phyloP scores from a whole-genome alignment of 2,797 vertebrate species.

The Rhabdophis nuchalis region DNA sequence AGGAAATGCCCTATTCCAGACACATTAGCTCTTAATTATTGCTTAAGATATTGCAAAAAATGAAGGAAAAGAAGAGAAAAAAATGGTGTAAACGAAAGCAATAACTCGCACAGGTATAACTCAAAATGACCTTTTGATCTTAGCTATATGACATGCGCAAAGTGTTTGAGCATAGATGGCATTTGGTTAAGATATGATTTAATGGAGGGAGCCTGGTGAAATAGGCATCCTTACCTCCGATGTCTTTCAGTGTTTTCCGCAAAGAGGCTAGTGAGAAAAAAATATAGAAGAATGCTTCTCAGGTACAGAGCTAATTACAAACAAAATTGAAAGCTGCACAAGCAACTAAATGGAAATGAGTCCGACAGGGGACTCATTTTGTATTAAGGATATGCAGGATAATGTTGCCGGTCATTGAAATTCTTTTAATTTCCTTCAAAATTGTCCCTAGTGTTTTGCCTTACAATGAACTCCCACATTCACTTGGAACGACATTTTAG shows the following conservation, averaged over 20 bases:
- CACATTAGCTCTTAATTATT: constrained; percentile 17
- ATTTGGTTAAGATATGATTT: background rate
- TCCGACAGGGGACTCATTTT: background rate
- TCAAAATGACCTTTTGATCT: background rate
- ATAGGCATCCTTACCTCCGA: background rate
- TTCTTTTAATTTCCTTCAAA: background rate
- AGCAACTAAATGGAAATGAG: background rate
- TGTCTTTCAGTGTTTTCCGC: background rate
- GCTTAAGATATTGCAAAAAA: background rate
- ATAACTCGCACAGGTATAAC: constrained; percentile 1
- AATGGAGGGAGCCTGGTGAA: background rate
- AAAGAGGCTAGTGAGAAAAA: background rate
- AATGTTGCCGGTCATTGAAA: background rate
- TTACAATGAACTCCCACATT: background rate
- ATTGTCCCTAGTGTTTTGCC: background rate
- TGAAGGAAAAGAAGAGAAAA: background rate
- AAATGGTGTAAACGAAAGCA: background rate
- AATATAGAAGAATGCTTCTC: background rate
- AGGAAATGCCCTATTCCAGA: background rate
- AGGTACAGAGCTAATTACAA: background rate
- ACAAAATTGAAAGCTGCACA: background rate
- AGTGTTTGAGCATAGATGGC: background rate
- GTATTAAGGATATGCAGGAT: background rate
- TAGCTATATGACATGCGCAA: background rate
- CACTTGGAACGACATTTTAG: background rate